These are phyloP conservation scores for Tetraneura akinire DNA, from an alignment of 1,140 invertebrate species.

Conservation along the genomic window DNA sequence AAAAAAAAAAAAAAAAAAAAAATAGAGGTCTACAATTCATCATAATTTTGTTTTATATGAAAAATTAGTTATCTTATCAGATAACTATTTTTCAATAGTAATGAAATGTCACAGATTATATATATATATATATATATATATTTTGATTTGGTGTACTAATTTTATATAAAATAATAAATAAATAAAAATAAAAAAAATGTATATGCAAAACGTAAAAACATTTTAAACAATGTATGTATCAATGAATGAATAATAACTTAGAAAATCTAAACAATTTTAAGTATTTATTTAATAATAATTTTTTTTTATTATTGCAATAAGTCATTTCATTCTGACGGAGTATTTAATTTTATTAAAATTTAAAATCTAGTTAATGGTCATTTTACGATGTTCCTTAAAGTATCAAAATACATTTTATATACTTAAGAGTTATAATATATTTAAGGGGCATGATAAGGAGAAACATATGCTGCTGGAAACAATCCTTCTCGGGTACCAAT, in stretches of 20 bases:
- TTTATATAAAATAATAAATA: not conserved
- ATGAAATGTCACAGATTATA: not conserved
- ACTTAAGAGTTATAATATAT: not conserved
- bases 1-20: no score
- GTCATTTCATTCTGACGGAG: not conserved
- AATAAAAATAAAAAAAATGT: conserved; percentile 5
- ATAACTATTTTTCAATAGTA: no score
- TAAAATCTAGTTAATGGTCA: conserved; percentile 37
- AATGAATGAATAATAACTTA: conserved; percentile 37
- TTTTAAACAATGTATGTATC: not conserved
- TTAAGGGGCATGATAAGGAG: conserved; percentile 76
- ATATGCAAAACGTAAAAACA: no score
- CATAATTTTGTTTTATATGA: not conserved
- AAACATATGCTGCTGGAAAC: conserved; percentile 95
- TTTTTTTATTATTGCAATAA: conserved; percentile 29
- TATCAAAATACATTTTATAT: not conserved
- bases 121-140: not conserved
- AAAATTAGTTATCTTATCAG: not conserved
- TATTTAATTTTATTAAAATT: conserved; percentile 27
- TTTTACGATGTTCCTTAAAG: conserved; percentile 7
- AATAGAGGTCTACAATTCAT: not conserved
- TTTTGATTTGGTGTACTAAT: conserved; percentile 30
- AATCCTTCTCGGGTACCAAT: conserved; percentile 87
- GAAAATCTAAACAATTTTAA: conserved; percentile 11
- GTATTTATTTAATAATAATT: conserved; percentile 11